Base-by-base conservation (phyloP, 2,888 invertebrate genomes). In the Phaonia tiefii region DNA sequence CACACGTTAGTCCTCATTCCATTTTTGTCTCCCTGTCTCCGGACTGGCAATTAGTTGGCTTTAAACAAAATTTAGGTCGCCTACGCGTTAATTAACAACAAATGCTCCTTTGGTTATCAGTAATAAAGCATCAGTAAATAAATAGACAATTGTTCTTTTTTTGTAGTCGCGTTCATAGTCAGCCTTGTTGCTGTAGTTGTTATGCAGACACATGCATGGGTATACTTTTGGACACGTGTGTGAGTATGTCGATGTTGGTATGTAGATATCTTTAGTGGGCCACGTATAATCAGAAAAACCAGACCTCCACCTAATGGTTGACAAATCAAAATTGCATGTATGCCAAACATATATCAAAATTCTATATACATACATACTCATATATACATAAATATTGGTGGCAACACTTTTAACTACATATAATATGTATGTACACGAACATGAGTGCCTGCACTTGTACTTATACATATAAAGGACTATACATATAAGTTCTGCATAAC, bases 241-340 rank as follows among this genome's bases (percentile, higher is more conserved):
- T 70, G 20, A n/a, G 31, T 22, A 46, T 42, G 46, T 67, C 20
- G 37, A 49, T 20, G n/a, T 17, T 49, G 26, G 17, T 42, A 75
- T 51, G 20, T 22, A 51, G 51, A 51, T 51, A 54, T 54, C 54
- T 54, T 54, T 54, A 54, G 54, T 54, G 54, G 54, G 54, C 54
- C 54, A 54, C 25, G 22, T 54, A 37, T 39, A 60, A 60, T 60
- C 26, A 63, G 42, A 42, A 37, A 54, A 63, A 63, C 63, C 63
- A 42, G 20, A 37, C 13, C 42, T 11, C 49, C 22, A 69, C 51
- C 58, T 63, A 86, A 83, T 87, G 84, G 85, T 84, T 86, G 82
- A 85, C 86, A 84, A 86, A 87, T 85, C 86, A 86, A 87, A 87
- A 87, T 87, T 85, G 87, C 87, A 87, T 85, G 88, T 87, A 84